Conservation (phyloP, 2,888 invertebrate genomes). For the Leucania comma region DNA sequence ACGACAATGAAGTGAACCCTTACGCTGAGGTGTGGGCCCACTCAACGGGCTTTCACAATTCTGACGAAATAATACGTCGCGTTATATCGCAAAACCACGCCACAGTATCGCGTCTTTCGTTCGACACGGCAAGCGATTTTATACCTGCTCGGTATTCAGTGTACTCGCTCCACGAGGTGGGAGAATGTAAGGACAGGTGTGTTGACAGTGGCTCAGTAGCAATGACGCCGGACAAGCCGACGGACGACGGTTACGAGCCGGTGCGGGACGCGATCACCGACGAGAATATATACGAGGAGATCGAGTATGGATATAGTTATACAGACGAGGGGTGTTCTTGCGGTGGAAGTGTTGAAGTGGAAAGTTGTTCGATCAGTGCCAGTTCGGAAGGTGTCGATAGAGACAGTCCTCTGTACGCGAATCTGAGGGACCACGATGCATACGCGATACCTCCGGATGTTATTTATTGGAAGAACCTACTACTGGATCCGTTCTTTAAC, state of each 20-base stretch:
- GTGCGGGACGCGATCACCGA: constrained; percentile 85
- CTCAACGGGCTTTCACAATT: constrained; percentile 87
- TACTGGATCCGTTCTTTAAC: constrained; percentile 87
- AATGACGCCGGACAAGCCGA: constrained; percentile 86
- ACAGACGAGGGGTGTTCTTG: constrained; percentile 88
- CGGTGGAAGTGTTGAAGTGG: constrained; percentile 87
- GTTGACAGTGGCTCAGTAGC: constrained; percentile 78
- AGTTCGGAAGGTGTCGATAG: constrained; percentile 84
- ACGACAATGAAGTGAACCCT: constrained; percentile 76
- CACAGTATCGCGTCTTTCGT: constrained; percentile 82
- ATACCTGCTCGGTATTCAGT: constrained; percentile 80
- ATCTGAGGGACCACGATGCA: constrained; percentile 86
- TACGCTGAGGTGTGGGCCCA: constrained; percentile 87
- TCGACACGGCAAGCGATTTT: constrained; percentile 84
- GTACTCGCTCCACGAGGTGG: constrained; percentile 86
- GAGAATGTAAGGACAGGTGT: constrained; percentile 83
- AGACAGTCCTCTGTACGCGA: constrained; percentile 87
- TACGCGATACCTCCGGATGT: constrained; percentile 88
- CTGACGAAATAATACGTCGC: constrained; percentile 81
- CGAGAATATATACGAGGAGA: constrained; percentile 89
- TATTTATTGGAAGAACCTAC: constrained; percentile 88
- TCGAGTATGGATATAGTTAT: constrained; percentile 83
- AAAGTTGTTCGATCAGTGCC: constrained; percentile 86
- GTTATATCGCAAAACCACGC: constrained; percentile 83
- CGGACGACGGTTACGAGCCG: constrained; percentile 87